Conservation (phyloP, 2,113 vertebrate species). For the Vulpes lagopus region DNA sequence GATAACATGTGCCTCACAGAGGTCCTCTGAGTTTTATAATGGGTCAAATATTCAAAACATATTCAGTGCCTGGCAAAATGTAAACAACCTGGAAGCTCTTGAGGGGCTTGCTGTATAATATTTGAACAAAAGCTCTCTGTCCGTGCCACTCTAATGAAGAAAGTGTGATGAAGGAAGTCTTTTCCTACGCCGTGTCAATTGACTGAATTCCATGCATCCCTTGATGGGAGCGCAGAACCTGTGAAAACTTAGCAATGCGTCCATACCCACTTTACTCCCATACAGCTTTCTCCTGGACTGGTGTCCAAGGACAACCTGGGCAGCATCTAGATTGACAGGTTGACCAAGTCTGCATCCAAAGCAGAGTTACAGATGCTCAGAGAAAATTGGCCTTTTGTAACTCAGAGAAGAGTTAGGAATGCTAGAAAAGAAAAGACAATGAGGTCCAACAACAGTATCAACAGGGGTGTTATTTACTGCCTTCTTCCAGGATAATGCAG, state of each 20-base stretch:
- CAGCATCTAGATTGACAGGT: not conserved
- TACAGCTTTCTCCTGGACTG: fast-evolving
- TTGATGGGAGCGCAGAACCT: fast-evolving
- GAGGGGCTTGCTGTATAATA: not conserved
- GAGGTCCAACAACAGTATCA: fast-evolving
- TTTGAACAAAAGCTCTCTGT: not conserved
- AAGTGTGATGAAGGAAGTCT: not conserved
- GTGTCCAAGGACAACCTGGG: not conserved
- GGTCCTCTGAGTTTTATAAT: not conserved
- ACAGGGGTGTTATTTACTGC: not conserved
- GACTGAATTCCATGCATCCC: not conserved
- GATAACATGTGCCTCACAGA: not conserved
- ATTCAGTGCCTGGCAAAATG: not conserved
- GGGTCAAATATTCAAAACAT: not conserved
- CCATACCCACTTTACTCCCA: no score
- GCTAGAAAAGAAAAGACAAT: not conserved
- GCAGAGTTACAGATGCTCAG: not conserved
- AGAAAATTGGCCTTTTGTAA: fast-evolving
- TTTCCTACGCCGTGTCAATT: not conserved
- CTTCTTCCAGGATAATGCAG: not conserved
- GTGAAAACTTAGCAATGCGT: fast-evolving
- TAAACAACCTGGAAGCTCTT: not conserved
- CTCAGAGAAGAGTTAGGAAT: not conserved
- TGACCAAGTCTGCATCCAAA: not conserved
- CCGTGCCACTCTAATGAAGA: no score